These are phyloP conservation scores for Argyresthia goedartella DNA, from an alignment of 2,888 invertebrate species.

Conservation along the genomic window DNA sequence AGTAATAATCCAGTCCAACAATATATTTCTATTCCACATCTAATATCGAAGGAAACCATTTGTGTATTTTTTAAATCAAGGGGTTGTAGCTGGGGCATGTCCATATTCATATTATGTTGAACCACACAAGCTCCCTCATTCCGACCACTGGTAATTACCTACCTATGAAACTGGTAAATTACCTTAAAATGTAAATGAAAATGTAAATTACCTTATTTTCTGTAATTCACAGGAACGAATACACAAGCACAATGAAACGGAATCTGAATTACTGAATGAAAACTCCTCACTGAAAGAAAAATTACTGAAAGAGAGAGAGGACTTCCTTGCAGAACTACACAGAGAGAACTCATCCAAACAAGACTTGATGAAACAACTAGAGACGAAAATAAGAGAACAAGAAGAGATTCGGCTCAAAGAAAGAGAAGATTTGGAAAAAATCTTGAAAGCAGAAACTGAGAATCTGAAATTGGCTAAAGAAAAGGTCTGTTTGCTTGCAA, in stretches of 20 bases:
- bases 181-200: too few species aligned
- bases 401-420: conserved; percentile 53
- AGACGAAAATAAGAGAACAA: conserved; percentile 56
- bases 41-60: too few species aligned
- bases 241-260: conserved; percentile 43
- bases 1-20: too few species aligned
- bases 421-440: conserved; percentile 41
- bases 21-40: too few species aligned
- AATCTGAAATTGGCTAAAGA: conserved; percentile 50
- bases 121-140: too few species aligned
- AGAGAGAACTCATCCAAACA: conserved; percentile 66
- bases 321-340: conserved; percentile 56
- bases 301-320: conserved; percentile 55
- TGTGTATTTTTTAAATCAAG: too few species aligned
- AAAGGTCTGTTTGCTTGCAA: conserved; percentile 29
- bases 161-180: too few species aligned
- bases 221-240: conserved; percentile 41
- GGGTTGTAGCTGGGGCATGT: too few species aligned
- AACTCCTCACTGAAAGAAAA: conserved; percentile 57
- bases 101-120: too few species aligned
- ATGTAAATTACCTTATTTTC: too few species aligned
- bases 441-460: conserved; percentile 49
- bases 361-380: conserved; percentile 57
- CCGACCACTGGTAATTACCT: too few species aligned
- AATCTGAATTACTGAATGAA: conserved; percentile 51